These are phyloP conservation scores for Drosophila limbata DNA, from an alignment of 2,888 invertebrate species.

Conservation along the genomic window DNA sequence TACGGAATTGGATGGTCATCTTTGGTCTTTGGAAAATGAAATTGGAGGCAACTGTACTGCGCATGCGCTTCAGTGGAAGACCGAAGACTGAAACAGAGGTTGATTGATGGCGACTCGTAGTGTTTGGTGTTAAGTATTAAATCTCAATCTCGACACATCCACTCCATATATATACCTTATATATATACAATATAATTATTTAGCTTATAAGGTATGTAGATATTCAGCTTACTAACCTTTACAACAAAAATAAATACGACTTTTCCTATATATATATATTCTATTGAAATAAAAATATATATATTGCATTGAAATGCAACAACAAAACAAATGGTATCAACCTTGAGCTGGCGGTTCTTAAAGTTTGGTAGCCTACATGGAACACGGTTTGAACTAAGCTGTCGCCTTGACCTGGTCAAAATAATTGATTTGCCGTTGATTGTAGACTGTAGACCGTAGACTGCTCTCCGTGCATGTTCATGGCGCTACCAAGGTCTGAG, in stretches of 20 bases:
- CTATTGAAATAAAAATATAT: constrained; percentile 79
- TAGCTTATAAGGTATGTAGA: constrained; percentile 78
- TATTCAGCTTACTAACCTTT: constrained; percentile 55
- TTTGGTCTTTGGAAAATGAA: neutral
- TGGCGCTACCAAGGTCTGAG: constrained; percentile 78
- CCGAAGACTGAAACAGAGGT: constrained; percentile 4
- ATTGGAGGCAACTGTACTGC: constrained; percentile 28
- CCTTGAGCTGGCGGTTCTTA: constrained; percentile 78
- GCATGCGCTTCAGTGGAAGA: constrained; percentile 57
- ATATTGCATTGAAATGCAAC: constrained; percentile 56
- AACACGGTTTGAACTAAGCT: constrained; percentile 6
- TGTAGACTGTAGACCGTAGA: neutral
- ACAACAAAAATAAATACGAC: constrained; percentile 62
- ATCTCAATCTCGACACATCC: constrained; percentile 41
- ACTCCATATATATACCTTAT: constrained; percentile 15
- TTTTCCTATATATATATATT: constrained; percentile 46
- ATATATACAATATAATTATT: constrained; percentile 39
- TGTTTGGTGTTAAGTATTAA: constrained; percentile 65
- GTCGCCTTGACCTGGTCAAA: constrained; percentile 1
- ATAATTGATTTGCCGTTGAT: neutral
- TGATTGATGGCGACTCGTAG: constrained; percentile 1
- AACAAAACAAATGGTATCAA: constrained; percentile 39
- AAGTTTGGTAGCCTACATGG: constrained; percentile 78
- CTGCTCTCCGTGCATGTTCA: constrained; percentile 26
- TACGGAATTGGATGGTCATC: constrained; percentile 2